These are phyloP conservation scores for Drosophila ercepeae DNA, from an alignment of 1,140 invertebrate genomes.

Conservation along the genomic window DNA sequence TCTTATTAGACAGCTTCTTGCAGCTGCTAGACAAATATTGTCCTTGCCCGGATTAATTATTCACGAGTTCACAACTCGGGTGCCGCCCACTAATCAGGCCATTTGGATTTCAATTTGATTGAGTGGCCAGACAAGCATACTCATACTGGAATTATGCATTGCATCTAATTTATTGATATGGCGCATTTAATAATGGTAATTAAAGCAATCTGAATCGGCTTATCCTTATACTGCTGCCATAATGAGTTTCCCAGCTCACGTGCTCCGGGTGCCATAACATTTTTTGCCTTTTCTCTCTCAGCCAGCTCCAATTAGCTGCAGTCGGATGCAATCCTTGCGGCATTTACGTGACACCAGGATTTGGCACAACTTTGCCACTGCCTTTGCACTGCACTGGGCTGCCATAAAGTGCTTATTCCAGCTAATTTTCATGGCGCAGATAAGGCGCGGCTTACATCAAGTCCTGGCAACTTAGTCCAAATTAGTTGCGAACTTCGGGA, in stretches of 20 bases:
- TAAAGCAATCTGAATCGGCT: conserved; percentile 1
- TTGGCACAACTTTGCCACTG: conserved; percentile 23
- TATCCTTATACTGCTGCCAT: conserved; percentile 1
- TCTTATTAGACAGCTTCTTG: conserved; percentile 32
- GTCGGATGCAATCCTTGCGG: conserved; percentile 44
- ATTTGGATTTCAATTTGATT: conserved; percentile 49
- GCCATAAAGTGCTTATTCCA: conserved; percentile 36
- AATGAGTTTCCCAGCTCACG: conserved; percentile 43
- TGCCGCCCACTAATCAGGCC: conserved; percentile 26
- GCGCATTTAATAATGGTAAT: conserved; percentile 39
- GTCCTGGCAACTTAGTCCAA: conserved; percentile 26
- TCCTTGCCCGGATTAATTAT: conserved; percentile 42
- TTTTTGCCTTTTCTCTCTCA: conserved; percentile 33
- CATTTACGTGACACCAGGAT: conserved; percentile 45
- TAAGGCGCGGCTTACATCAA: conserved; percentile 34
- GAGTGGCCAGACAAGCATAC: conserved; percentile 30
- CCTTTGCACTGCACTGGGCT: no score
- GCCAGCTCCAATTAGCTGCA: conserved; percentile 56
- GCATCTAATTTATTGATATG: conserved; percentile 46
- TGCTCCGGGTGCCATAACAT: conserved; percentile 54
- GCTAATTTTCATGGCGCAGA: conserved; percentile 40
- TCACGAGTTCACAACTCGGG: conserved; percentile 14
- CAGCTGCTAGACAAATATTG: conserved; percentile 36
- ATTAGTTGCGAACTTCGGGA: conserved; percentile 1
- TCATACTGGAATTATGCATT: conserved; percentile 17